Evolutionary conservation across 2,113 vertebrate genomes (phyloP), one percentile per base, ranked within the genome.

Genomic region (Marmota flaviventris): DNA sequence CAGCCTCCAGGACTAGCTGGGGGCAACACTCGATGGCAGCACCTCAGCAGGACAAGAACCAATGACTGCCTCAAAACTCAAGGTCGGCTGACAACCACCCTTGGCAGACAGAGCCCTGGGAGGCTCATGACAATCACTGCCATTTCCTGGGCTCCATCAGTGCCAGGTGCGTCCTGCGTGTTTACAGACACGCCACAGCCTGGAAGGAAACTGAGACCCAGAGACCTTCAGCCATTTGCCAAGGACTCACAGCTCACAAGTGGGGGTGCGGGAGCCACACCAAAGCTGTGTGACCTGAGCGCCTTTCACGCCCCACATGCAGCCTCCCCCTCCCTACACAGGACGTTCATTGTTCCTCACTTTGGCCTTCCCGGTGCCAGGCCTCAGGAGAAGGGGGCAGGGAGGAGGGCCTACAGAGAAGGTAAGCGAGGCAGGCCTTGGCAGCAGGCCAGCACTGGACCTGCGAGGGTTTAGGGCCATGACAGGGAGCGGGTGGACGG

Each of bases 131-230:
- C 17, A 70, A 83, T 18, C 29, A 18, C n/a, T 8, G 27, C 53
- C 56, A 7, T 27, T 34, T 18, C 24, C 32, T 0, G 22, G 85
- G 45, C 56, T 29, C 39, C 0, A 0, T 1, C 2, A 20, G 85
- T 32, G 53, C 82, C 65, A 86, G 72, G 51, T 56, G 2, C 94
- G 1, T 72, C 51, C 85, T 39, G 24, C 45, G 39, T 18, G 53
- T 76, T 58, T 42, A 67, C 51, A 69, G 16, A 73, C 13, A 2
- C 1, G 29, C 65, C n/a, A 70, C 42, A 32, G 10, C 48, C 69
- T 82, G 75, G 82, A 85, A 83, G 73, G 82, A 70, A 87, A 45
- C 34, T 4, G 34, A 87, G 48, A 53, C 45, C 22, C 85, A 17
- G 75, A 84, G 81, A 63, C 9, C 4, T 13, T 22, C 39, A 37